Evolutionary conservation across 2,888 invertebrate species (phyloP).

Genomic region (Crepidodera aurea): DNA sequence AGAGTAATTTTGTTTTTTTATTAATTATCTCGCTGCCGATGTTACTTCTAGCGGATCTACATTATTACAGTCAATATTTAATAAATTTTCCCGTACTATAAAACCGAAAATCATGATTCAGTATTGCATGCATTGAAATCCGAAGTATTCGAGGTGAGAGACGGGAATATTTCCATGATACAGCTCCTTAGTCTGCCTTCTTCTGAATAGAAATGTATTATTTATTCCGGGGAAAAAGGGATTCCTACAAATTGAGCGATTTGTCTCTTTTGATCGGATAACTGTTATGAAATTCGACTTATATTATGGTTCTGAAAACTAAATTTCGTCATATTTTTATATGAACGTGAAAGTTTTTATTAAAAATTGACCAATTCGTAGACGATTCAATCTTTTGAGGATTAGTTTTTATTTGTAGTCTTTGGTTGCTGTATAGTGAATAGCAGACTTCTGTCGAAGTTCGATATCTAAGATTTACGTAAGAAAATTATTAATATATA

Average conservation of each 20-base stretch:
- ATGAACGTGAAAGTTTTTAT: background rate
- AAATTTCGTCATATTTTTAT: background rate
- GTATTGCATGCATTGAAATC: conserved; percentile 34
- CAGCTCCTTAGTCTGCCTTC: conserved; percentile 27
- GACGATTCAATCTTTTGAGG: no score
- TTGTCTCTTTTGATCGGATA: conserved; percentile 20
- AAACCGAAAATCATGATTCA: conserved; percentile 36
- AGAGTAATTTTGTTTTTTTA: no score
- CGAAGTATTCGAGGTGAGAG: conserved; percentile 31
- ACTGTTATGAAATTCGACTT: conserved; percentile 19
- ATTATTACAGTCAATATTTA: no score
- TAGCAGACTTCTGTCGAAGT: no score
- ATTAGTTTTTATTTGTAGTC: no score
- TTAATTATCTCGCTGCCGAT: no score
- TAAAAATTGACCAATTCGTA: no score
- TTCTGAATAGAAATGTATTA: conserved; percentile 33
- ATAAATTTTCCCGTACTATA: conserved; percentile 19
- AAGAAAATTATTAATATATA: no score
- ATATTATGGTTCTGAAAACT: conserved; percentile 4
- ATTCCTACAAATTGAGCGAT: conserved; percentile 21
- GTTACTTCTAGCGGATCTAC: no score
- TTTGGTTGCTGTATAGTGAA: no score
- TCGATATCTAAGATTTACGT: no score
- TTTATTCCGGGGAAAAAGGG: conserved; percentile 29
- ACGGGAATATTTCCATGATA: conserved; percentile 29